Conservation (phyloP, 2,888 invertebrate genomes). For the Rhagonycha lutea region DNA sequence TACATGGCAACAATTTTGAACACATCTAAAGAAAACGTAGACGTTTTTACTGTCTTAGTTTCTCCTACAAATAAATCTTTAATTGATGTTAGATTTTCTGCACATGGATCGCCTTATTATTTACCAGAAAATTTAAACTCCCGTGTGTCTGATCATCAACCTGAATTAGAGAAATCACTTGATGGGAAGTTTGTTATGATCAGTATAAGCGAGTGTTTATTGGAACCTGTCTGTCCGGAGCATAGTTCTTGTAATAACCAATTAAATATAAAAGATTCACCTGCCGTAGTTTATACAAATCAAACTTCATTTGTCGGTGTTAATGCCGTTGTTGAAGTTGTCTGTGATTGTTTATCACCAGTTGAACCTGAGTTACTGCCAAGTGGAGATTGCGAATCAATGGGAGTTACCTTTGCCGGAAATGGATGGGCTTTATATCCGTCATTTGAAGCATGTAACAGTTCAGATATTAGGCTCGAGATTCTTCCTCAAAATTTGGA, state of each 20-base stretch:
- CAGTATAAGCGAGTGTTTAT: conserved; percentile 87
- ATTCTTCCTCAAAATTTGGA: conserved; percentile 76
- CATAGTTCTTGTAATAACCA: conserved; percentile 80
- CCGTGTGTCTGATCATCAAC: conserved; percentile 73
- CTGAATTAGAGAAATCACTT: conserved; percentile 72
- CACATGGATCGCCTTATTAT: conserved; percentile 93
- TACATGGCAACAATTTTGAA: conserved; percentile 74
- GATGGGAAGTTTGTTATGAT: conserved; percentile 81
- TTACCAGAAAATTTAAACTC: conserved; percentile 86
- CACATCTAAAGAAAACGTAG: conserved; percentile 81
- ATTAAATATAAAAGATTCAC: conserved; percentile 71
- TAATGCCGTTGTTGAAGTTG: conserved; percentile 77
- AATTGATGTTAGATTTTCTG: conserved; percentile 88
- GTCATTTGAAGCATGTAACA: conserved; percentile 83
- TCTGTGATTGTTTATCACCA: conserved; percentile 65
- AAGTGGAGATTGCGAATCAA: conserved; percentile 72
- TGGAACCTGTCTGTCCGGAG: conserved; percentile 71
- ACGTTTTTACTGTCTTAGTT: conserved; percentile 88
- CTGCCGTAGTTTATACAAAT: conserved; percentile 88
- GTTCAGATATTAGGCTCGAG: conserved; percentile 80
- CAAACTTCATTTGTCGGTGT: conserved; percentile 94
- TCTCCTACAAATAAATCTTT: conserved; percentile 66
- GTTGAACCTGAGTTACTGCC: conserved; percentile 54
- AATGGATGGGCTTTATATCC: conserved; percentile 93
- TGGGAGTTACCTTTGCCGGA: conserved; percentile 86